A percentile compares a stretch with the other conserved stretches of the same genome.
Evolutionary conservation across 2,113 vertebrate species (phyloP).

Genomic region (Corapipo altera): DNA sequence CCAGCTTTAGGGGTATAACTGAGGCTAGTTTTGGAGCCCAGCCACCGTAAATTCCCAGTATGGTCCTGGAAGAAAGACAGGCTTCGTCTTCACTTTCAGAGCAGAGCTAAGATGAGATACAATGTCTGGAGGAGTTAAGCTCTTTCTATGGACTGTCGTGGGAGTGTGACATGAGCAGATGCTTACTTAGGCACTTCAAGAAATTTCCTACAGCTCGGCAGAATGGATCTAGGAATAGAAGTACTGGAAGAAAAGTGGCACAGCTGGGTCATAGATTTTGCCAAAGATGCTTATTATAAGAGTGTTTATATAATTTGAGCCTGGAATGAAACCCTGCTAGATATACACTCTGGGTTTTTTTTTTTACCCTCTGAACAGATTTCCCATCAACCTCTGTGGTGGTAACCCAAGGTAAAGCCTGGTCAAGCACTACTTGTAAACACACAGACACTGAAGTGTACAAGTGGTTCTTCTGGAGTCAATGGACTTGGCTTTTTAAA

Average conservation of each 20-base stretch:
- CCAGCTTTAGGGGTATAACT: neutral
- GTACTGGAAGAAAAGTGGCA: neutral
- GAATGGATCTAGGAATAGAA: neutral
- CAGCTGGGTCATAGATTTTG: constrained; percentile 1
- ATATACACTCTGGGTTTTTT: neutral
- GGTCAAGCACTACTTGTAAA: neutral
- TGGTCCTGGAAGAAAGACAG: neutral
- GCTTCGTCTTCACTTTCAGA: neutral
- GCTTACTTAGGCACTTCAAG: neutral
- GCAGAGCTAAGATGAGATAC: neutral
- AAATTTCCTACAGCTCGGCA: neutral
- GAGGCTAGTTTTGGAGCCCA: neutral
- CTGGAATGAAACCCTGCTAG: constrained; percentile 3
- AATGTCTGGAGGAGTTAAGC: neutral
- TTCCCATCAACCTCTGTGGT: neutral
- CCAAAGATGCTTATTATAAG: constrained; percentile 31
- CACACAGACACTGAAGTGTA: neutral
- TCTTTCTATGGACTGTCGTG: neutral
- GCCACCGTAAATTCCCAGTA: neutral
- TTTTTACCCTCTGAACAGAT: constrained; percentile 9
- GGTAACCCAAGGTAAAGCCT: neutral
- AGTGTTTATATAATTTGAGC: constrained; percentile 31
- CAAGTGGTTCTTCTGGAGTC: neutral
- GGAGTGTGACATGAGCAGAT: neutral
- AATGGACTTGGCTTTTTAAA: neutral